Percentiles rank a stretch among this genome's conserved stretches.
These are phyloP conservation scores for Rhynchonycteris naso DNA, from an alignment of 2,797 vertebrate species.

Conservation along the genomic window DNA sequence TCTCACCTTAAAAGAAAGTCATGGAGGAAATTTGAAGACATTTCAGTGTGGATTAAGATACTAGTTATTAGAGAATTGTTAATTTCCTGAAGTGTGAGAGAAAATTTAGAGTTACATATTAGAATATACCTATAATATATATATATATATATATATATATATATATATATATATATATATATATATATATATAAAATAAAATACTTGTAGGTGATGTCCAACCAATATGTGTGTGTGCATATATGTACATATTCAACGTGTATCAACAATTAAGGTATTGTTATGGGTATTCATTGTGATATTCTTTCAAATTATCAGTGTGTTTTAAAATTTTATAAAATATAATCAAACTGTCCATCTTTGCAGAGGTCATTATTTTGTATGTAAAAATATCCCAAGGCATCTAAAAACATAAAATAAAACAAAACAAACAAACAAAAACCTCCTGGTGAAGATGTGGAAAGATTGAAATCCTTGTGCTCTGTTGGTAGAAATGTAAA, in stretches of 20 bases:
- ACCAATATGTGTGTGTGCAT: background rate
- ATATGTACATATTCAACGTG: background rate
- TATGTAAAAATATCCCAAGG: conserved; percentile 6
- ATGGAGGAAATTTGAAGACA: background rate
- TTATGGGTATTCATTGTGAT: background rate
- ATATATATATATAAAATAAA: background rate
- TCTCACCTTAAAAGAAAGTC: no score
- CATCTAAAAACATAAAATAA: background rate
- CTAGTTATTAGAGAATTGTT: background rate
- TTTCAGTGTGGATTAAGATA: background rate
- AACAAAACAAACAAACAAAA: background rate
- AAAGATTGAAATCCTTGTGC: background rate
- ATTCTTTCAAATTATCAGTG: background rate
- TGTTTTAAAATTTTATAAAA: background rate
- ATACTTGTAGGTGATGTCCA: background rate
- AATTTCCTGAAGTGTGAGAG: background rate
- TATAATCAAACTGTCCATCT: background rate
- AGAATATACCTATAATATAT: background rate
- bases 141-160: background rate
- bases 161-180: background rate
- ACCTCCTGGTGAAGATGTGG: background rate
- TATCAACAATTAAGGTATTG: background rate
- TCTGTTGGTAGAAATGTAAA: background rate
- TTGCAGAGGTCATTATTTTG: background rate
- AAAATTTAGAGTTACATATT: conserved; percentile 6